Base-by-base conservation (phyloP, 2,888 invertebrate genomes). In the Amiota mariae region DNA sequence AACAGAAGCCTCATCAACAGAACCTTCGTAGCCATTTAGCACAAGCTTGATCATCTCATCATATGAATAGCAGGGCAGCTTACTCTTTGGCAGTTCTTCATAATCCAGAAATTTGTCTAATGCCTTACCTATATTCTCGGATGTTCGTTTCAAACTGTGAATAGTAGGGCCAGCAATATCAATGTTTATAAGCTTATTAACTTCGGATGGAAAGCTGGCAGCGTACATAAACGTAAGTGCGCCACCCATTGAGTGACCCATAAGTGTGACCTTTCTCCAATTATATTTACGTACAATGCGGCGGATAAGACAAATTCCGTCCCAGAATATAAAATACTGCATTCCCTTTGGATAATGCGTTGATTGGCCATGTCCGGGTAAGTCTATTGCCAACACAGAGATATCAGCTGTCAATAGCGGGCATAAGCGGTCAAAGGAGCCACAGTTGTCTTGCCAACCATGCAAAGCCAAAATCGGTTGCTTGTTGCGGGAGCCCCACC, bases 191-290 rank as follows among this genome's bases (percentile, higher is more conserved):
- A 93, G 92, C 84, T 92, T 92, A 0, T 93, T 92, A 0, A 95
- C 93, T 75, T 93, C 93, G 54, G 94, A 91, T 0, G 96, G 96
- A 85, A 92, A 96, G 0, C 93, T 91, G 0, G 95, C 94, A 0
- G 96, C 94, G 86, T 95, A 96, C 90, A 96, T 91, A 84, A 96
- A 96, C 63, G 94, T 93, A 66, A 96, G 90, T 6, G 94, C 94
- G 8, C 96, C 95, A 2, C 96, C 96, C 94, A 96, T 88, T 93
- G 96, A 96, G 88, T 97, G 96, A 0, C 96, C 96, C 88, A 97
- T 90, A 4, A 96, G 89, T 12, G 91, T 92, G 56, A 96, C 91
- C 79, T 94, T 93, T n/a, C 90, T 90, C 96, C 96, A 96, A 71
- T 93, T 92, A 86, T 92, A 95, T 87, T 95, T 91, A 78, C 93